These are phyloP conservation scores for Zaprionus inermis DNA, from an alignment of 1,140 invertebrate species.

Conservation along the genomic window DNA sequence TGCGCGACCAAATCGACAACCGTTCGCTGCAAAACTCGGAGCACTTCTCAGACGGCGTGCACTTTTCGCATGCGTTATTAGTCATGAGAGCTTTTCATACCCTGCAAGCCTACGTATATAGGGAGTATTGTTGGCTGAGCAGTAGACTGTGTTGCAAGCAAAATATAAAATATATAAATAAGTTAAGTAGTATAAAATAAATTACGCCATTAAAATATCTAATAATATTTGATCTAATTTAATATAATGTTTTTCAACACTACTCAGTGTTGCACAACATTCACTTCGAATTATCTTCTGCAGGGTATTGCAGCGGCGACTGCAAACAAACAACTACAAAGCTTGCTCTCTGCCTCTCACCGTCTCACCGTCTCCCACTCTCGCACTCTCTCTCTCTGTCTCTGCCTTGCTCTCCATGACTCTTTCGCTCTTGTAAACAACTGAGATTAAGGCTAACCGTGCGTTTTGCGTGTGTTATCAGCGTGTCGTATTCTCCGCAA, in stretches of 20 bases:
- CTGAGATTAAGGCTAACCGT: constrained; percentile 13
- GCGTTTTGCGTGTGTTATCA: constrained; percentile 40
- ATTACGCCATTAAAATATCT: neutral
- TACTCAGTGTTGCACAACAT: neutral
- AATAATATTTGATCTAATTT: no score
- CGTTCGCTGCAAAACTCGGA: constrained; percentile 78
- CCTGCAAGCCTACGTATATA: neutral
- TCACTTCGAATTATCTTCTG: neutral
- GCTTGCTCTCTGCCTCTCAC: neutral
- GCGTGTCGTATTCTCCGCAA: constrained; percentile 35
- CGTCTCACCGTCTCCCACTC: neutral
- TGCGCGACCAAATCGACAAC: constrained; percentile 66
- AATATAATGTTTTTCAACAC: no score
- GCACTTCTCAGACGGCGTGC: constrained; percentile 72
- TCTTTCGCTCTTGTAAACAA: constrained; percentile 40
- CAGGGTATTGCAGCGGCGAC: constrained; percentile 20
- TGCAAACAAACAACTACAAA: neutral
- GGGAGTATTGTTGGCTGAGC: constrained; percentile 21
- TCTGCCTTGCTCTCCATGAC: neutral
- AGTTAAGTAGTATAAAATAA: neutral
- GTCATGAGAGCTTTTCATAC: constrained; percentile 52
- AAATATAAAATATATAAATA: constrained; percentile 16
- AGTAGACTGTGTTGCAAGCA: neutral
- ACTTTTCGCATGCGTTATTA: constrained; percentile 64
- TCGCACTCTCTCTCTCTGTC: constrained; percentile 14